Base-by-base conservation (phyloP, 1,140 invertebrate species). In the Drosophila dunni region DNA sequence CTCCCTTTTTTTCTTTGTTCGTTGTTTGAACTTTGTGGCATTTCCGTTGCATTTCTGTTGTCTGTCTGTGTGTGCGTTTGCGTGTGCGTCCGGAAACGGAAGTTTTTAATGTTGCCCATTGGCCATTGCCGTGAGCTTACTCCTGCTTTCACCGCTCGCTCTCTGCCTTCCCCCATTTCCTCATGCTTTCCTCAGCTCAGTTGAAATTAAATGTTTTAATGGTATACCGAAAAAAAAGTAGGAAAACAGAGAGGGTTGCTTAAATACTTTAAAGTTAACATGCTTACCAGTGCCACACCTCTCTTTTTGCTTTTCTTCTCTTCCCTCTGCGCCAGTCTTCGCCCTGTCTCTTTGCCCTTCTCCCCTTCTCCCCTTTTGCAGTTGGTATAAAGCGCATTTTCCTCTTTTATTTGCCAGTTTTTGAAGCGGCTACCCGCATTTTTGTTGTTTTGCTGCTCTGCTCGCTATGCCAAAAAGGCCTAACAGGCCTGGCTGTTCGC, bases 51-150 rank as follows among this genome's bases (percentile, higher is more conserved):
- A 89, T 72, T 88, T 86, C 79, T 88, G 88, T 88, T 79, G 71
- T 40, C 10, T 17, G 61, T 44, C 61, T 42, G 15, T 42, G 11
- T 38, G 50, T 53, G 17, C 46, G 42, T 56, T 34, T 86, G 75
- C 78, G 66, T 66, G 50, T 74, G 79, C 65, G 65, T 53, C 51
- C 79, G 84, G 83, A 88, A 88, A 88, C 83, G 83, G 83, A 88
- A 88, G 83, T 88, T 88, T 88, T 88, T 88, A 88, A 88, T 88
- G 83, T 89, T 88, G 84, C 62, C 76, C 83, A 79, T 86, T 86
- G 79, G 40, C 81, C 53, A 20, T 24, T 56, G 53, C 53, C 81
- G 81, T 74, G 67, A 71, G 78, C 40, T 68, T 68, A 50, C 63
- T 40, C 54, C 58, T 66, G 24, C 51, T 38, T 54, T 65, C 61